A percentile compares a stretch with the other conserved stretches of the same genome.
These are phyloP conservation scores for Pandion haliaetus DNA, from an alignment of 2,113 vertebrate species.

Conservation along the genomic window DNA sequence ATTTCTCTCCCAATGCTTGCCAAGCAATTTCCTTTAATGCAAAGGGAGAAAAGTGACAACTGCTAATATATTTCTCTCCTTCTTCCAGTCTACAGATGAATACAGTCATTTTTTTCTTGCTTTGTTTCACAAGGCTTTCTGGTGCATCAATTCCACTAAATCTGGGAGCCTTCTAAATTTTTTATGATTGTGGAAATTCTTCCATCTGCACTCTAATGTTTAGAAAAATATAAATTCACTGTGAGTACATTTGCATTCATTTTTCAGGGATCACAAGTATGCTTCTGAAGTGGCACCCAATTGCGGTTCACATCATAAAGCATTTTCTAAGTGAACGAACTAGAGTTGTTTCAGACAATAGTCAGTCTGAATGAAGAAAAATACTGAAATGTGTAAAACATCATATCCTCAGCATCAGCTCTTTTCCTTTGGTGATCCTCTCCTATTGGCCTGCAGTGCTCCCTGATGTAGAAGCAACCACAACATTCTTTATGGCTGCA, in stretches of 20 bases:
- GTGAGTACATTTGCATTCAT: not conserved
- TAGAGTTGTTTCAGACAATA: not conserved
- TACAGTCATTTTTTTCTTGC: not conserved
- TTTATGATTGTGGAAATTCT: not conserved
- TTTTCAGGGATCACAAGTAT: not conserved
- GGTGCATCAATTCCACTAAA: not conserved
- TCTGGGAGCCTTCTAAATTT: not conserved
- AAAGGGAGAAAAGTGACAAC: not conserved
- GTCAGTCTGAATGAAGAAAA: not conserved
- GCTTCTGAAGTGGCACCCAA: not conserved
- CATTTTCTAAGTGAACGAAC: not conserved
- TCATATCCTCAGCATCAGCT: not conserved
- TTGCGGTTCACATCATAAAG: not conserved
- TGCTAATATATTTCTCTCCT: not conserved
- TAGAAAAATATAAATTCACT: not conserved
- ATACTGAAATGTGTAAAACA: not conserved
- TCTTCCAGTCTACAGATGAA: not conserved
- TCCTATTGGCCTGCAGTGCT: not conserved
- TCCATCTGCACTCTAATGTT: not conserved
- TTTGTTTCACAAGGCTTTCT: not conserved
- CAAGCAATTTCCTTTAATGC: slow-evolving; percentile 13
- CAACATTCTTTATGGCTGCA: not conserved
- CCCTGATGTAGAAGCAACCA: not conserved
- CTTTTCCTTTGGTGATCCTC: not conserved
- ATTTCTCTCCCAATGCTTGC: not conserved